Evolutionary conservation across 2,113 vertebrate species (phyloP), one percentile per base, ranked within the genome.

Genomic region (Toxostoma redivivum): DNA sequence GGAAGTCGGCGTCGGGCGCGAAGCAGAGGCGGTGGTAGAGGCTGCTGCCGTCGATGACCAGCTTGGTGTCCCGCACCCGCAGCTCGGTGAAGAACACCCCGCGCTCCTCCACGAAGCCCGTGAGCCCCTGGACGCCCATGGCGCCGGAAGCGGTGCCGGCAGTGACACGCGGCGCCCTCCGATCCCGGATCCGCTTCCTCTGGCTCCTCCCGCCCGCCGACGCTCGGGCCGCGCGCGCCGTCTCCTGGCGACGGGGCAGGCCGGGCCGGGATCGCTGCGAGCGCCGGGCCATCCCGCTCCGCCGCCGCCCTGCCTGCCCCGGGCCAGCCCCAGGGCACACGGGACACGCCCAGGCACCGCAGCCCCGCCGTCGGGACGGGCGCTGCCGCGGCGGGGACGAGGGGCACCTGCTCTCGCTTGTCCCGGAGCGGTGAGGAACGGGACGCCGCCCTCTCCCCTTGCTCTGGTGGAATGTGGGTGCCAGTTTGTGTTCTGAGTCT

Each of bases 121-220:
- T 98, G 45, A 99, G 96, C 11, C 99, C 99, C 9, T 97, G 98
- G 33, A 99, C 97, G 47, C 99, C 99, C 99, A 99, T 99, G 3
- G 33, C 10, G 7, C n/a, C 81, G 85, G 88, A 82, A 58, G 67
- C 21, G 0, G 13, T 0, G 19, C 28, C 12, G 0, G 72, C 12
- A 21, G 33, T 2, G 54, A 10, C 72, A 1, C 35, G 60, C 12
- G 1, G 13, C 2, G 19, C 19, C 11, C 45, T 31, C 19, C 33
- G 3, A 5, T 22, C 45, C 72, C 53, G 7, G 21, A 20, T 28
- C 76, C 33, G 22, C 25, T 48, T 15, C 64, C 45, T 22, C 12
- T 3, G 4, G 54, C 33, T 11, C 28, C 11, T 8, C 60, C 79
- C 17, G 5, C 56, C 13, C 4, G 1, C 7, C 0, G 22, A 6